These are phyloP conservation scores for Trissolcus japonicus DNA, from an alignment of 2,888 invertebrate species.

Conservation along the genomic window DNA sequence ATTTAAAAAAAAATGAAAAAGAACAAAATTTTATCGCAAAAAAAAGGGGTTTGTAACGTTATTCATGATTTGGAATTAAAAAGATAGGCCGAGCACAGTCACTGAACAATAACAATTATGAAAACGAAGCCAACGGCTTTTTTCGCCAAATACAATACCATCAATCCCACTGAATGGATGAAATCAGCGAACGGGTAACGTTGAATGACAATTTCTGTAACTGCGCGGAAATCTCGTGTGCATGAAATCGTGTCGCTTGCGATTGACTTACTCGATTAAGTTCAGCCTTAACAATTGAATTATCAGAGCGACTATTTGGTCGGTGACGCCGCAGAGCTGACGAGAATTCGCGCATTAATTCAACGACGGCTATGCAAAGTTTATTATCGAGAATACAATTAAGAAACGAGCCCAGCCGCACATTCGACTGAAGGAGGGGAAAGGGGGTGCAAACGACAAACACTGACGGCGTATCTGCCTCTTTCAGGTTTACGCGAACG, in stretches of 20 bases:
- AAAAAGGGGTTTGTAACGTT: too few species aligned
- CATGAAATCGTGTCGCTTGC: conserved; percentile 20
- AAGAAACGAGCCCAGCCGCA: neutral
- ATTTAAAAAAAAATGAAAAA: neutral
- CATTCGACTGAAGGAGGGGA: too few species aligned
- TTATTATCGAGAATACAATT: conserved; percentile 47
- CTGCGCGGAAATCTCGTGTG: conserved; percentile 12
- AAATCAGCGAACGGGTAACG: conserved; percentile 4
- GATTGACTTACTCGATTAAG: conserved; percentile 28
- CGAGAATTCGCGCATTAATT: conserved; percentile 31
- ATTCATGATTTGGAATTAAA: too few species aligned
- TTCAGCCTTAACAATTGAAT: conserved; percentile 28
- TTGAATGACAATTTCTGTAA: conserved; percentile 17
- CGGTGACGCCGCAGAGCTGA: conserved; percentile 10
- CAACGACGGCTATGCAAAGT: conserved; percentile 24
- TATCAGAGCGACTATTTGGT: conserved; percentile 30
- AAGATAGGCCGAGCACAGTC: too few species aligned
- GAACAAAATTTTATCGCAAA: too few species aligned
- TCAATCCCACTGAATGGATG: neutral
- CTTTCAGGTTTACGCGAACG: conserved; percentile 87
- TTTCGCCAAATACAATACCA: conserved; percentile 1
- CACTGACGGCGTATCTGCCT: conserved; percentile 84
- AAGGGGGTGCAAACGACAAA: conserved; percentile 65
- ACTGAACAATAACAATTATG: too few species aligned
- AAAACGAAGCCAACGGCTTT: neutral